Evolutionary conservation across 2,888 invertebrate genomes (phyloP), one percentile per base, ranked within the genome.

Genomic region (Tetragonula carbonaria): DNA sequence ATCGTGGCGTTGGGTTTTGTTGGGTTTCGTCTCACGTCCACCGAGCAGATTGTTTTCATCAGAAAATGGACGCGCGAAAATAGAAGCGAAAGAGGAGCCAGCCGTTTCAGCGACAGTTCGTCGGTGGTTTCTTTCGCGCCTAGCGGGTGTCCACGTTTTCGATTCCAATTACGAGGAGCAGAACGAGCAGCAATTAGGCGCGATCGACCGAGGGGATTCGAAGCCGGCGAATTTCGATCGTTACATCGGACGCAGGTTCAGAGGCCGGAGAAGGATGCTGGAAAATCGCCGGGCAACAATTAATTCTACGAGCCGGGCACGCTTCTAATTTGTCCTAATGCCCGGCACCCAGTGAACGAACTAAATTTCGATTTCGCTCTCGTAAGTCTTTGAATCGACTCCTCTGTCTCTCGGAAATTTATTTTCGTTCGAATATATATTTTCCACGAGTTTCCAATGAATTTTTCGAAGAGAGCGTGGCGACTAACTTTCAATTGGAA

Each of bases 211-310:
- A 88, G 86, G 84, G 67, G 85, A 72, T 79, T 85, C 77, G 79
- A 75, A 45, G 45, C 59, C 71, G 80, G 63, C 62, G 28, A 73
- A 78, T 70, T 85, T 78, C 82, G 73, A 67, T 65, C 84, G 73
- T 79, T 84, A 77, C 81, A 78, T 70, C 74, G 45, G 59, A 80
- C 82, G 66, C 74, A 73, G 73, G 57, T 59, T 67, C 59, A 4
- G 45, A 5, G 38, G 63, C 85, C 77, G 73, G 74, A 28, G 28
- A 2, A 28, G 28, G 28, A 28, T 28, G 28, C 28, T 73, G 83
- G 85, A 85, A 88, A 88, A 88, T 88, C 84, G 87, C 70, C 70
- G 88, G 83, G 74, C 80, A 84, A 88, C 86, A 86, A 90, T 89
- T 90, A 86, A 90, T 90, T 90, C 79, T 63, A 70, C 68, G 74